These are phyloP conservation scores for Leptothorax acervorum DNA, from an alignment of 2,888 invertebrate genomes.

Conservation along the genomic window DNA sequence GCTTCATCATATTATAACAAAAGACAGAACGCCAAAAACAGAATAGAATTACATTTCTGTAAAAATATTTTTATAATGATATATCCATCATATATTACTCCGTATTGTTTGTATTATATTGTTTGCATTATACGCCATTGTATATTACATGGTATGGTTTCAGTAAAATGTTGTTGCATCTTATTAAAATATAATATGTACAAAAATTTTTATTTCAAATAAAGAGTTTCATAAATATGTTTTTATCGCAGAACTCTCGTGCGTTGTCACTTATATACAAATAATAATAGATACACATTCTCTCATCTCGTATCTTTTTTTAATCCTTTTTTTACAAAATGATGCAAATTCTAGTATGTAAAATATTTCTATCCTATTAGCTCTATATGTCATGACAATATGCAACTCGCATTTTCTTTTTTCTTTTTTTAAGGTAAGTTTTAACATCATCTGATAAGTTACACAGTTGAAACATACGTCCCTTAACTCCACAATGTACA, in stretches of 20 bases:
- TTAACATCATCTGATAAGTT: slow-evolving; percentile 66
- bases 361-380: slow-evolving; percentile 75
- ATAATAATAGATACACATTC: slow-evolving; percentile 28
- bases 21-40: neutral
- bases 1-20: slow-evolving; percentile 53
- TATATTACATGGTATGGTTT: neutral
- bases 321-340: slow-evolving; percentile 28
- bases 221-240: slow-evolving; percentile 35
- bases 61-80: neutral
- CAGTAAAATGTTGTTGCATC: neutral
- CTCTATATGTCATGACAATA: slow-evolving; percentile 62
- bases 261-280: neutral
- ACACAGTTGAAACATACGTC: slow-evolving; percentile 62
- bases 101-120: neutral
- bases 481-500: slow-evolving; percentile 27
- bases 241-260: neutral
- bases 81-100: neutral
- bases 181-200: slow-evolving; percentile 26
- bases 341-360: slow-evolving; percentile 66
- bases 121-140: neutral
- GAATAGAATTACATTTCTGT: neutral
- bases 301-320: neutral
- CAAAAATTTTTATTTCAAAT: slow-evolving; percentile 32
- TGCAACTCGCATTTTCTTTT: slow-evolving; percentile 54
- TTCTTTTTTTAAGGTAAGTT: slow-evolving; percentile 57